Evolutionary conservation across 2,797 vertebrate species (phyloP).

Genomic region (Odontamblyopus rebecca): DNA sequence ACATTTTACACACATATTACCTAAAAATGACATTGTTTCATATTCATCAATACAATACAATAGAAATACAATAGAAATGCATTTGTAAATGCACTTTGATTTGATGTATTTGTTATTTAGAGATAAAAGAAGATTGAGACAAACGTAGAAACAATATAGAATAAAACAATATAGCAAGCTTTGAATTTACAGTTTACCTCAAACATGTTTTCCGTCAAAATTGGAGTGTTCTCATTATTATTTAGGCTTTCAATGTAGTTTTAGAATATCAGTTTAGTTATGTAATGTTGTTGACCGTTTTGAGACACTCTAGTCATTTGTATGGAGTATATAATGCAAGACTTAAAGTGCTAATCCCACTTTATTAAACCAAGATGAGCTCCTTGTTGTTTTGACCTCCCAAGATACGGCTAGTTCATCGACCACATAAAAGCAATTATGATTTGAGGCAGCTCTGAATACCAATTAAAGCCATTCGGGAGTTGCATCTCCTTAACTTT

Average conservation of each 20-base stretch:
- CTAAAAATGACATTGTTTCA: not conserved
- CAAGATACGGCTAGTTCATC: slow-evolving; percentile 22
- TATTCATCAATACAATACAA: not conserved
- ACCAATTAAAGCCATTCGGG: slow-evolving; percentile 47
- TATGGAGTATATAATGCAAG: not conserved
- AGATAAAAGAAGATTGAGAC: no score
- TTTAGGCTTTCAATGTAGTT: no score
- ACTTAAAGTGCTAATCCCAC: slow-evolving; percentile 6
- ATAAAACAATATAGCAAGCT: not conserved
- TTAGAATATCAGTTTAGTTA: not conserved
- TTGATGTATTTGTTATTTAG: no score
- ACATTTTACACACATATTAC: not conserved
- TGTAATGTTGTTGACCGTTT: not conserved
- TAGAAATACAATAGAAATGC: not conserved
- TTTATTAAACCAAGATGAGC: slow-evolving; percentile 16
- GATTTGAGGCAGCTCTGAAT: slow-evolving; percentile 47
- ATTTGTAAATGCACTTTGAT: not conserved
- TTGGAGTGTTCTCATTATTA: not conserved
- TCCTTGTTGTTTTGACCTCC: slow-evolving; percentile 23
- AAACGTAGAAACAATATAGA: no score
- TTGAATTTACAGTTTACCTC: slow-evolving; percentile 31
- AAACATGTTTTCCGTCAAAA: slow-evolving; percentile 19
- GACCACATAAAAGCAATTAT: slow-evolving; percentile 34
- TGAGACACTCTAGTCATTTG: not conserved
- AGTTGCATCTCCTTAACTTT: slow-evolving; percentile 25